Percentiles rank a stretch among this genome's conserved stretches.
Evolutionary conservation across 2,113 vertebrate species (phyloP).

Genomic region (Pteruthius melanotis): DNA sequence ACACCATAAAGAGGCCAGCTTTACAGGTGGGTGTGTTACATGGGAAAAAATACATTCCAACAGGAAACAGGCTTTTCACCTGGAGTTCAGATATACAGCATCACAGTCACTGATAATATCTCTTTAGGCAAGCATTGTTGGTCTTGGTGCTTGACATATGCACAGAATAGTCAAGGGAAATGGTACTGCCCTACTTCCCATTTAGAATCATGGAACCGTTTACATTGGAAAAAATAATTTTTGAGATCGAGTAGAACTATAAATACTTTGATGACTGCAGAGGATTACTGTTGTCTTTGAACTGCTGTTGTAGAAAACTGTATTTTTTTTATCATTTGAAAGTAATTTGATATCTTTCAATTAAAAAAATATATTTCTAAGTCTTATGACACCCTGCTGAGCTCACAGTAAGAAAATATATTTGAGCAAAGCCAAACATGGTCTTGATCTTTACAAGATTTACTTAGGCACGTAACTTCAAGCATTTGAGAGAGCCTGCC

Average conservation of each 20-base stretch:
- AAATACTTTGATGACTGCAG: not conserved
- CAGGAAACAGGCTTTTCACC: not conserved
- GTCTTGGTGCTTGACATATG: not conserved
- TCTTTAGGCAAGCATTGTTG: not conserved
- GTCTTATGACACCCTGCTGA: not conserved
- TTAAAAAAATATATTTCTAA: not conserved
- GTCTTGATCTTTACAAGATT: not conserved
- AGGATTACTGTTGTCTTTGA: not conserved
- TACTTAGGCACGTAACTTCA: not conserved
- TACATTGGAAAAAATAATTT: not conserved
- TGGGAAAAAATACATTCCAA: not conserved
- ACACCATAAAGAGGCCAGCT: conserved; percentile 93
- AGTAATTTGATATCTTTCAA: not conserved
- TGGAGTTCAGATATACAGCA: not conserved
- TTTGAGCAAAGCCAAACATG: not conserved
- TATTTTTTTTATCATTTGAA: not conserved
- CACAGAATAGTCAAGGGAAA: not conserved
- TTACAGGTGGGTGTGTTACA: conserved; percentile 79
- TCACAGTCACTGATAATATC: not conserved
- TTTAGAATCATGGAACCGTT: not conserved
- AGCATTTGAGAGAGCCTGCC: not conserved
- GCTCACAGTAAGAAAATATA: not conserved
- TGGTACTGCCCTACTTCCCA: not conserved
- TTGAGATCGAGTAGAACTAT: fast-evolving
- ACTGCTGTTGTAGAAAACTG: not conserved